Evolutionary conservation across 1,140 invertebrate genomes (phyloP).

Genomic region (Adelges cooleyi): DNA sequence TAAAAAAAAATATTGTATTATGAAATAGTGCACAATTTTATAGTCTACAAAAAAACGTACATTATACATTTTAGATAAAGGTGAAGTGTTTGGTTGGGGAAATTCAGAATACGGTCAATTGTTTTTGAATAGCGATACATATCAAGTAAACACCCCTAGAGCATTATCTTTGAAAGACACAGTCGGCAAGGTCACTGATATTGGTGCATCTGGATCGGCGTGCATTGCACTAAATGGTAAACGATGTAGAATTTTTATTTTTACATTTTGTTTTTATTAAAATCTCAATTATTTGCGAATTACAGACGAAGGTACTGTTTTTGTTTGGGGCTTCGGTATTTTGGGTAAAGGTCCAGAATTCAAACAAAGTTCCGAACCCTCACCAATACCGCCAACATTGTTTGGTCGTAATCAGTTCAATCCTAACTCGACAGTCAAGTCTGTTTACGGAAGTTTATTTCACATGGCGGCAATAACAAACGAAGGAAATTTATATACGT

Average conservation of each 20-base stretch:
- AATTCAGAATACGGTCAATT: conserved; percentile 91
- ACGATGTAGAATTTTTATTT: not conserved
- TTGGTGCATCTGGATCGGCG: conserved; percentile 75
- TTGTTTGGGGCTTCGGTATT: conserved; percentile 86
- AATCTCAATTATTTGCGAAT: conserved; percentile 33
- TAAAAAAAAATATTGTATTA: conserved; percentile 8
- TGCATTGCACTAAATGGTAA: conserved; percentile 73
- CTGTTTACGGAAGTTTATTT: conserved; percentile 60
- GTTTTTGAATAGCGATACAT: conserved; percentile 35
- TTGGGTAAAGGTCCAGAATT: conserved; percentile 76
- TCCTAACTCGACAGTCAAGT: conserved; percentile 49
- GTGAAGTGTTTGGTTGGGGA: conserved; percentile 94
- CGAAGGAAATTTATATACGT: conserved; percentile 71
- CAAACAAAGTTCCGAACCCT: conserved; percentile 50
- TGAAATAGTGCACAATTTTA: too few relatives aligned
- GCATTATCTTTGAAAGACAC: conserved; percentile 47
- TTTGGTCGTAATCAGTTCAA: conserved; percentile 79
- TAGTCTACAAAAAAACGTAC: too few relatives aligned
- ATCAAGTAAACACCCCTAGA: conserved; percentile 57
- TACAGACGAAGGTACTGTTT: conserved; percentile 68
- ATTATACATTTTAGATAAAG: conserved; percentile 54
- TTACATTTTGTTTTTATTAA: conserved; percentile 8
- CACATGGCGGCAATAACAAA: conserved; percentile 71
- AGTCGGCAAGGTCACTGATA: conserved; percentile 67
- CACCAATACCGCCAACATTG: conserved; percentile 59